Percentiles rank a stretch among this genome's conserved stretches.
Evolutionary conservation across 2,113 vertebrate species (phyloP).

Genomic region (Stigmatopora argus): DNA sequence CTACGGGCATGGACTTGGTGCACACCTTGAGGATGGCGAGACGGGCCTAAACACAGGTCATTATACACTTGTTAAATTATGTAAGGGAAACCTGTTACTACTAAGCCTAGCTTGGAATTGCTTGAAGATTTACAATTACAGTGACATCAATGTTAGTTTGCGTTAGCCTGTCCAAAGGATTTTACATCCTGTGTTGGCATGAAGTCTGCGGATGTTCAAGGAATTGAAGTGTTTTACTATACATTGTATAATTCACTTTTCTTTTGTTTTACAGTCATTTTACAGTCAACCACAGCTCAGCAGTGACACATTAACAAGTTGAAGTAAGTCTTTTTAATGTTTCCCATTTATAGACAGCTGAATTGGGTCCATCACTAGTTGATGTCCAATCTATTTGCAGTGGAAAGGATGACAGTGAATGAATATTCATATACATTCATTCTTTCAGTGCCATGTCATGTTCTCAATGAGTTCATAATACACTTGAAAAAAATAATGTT

Average conservation of each 20-base stretch:
- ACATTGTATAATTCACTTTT: no score
- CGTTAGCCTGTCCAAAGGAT: not conserved
- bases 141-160: not conserved
- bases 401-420: no score
- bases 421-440: no score
- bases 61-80: not conserved
- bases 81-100: not conserved
- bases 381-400: no score
- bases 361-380: no score
- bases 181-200: not conserved
- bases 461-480: no score
- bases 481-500: no score
- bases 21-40: constrained; percentile 80
- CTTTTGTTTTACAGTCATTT: no score
- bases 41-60: constrained; percentile 70
- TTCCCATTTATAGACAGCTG: not conserved
- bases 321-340: no score
- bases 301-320: no score
- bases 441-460: no score
- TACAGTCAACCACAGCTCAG: no score
- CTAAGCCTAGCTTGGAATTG: not conserved
- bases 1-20: constrained; percentile 75
- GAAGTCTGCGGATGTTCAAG: not conserved
- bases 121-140: not conserved
- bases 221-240: not conserved